These are phyloP conservation scores for Gracilinanus agilis DNA, from an alignment of 2,113 vertebrate species.

Conservation along the genomic window DNA sequence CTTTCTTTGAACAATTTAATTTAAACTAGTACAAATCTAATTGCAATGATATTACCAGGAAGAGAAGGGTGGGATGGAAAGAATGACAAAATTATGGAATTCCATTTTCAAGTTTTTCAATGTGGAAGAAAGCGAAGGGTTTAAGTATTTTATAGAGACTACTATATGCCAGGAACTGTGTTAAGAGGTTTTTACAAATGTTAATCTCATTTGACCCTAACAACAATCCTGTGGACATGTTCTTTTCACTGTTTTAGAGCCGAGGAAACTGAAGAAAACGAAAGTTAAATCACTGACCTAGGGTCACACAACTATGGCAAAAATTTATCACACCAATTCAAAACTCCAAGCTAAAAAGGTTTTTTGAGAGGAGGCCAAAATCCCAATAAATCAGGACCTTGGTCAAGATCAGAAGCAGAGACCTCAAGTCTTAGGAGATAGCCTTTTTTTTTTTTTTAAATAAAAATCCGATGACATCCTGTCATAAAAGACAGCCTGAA, in stretches of 20 bases:
- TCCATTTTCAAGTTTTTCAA: neutral
- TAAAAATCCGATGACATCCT: no score
- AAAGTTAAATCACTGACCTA: neutral
- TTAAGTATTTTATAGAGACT: neutral
- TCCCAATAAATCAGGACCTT: no score
- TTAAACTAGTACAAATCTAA: neutral
- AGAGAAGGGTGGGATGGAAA: neutral
- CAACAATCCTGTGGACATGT: neutral
- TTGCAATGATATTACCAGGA: neutral
- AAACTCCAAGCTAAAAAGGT: no score
- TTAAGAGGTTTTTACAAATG: neutral
- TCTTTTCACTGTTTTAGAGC: neutral
- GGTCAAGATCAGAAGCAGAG: no score
- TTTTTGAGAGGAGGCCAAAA: no score
- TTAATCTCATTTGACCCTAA: neutral
- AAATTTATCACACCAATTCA: no score
- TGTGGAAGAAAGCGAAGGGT: neutral
- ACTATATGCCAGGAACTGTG: neutral
- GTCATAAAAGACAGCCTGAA: no score
- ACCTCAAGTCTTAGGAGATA: no score
- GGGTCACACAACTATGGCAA: neutral
- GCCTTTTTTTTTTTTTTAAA: no score
- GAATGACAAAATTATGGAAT: neutral
- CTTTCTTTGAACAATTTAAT: neutral
- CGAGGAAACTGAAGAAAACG: neutral